Evolutionary conservation across 2,888 invertebrate genomes (phyloP).

Genomic region (Sycophila texana): DNA sequence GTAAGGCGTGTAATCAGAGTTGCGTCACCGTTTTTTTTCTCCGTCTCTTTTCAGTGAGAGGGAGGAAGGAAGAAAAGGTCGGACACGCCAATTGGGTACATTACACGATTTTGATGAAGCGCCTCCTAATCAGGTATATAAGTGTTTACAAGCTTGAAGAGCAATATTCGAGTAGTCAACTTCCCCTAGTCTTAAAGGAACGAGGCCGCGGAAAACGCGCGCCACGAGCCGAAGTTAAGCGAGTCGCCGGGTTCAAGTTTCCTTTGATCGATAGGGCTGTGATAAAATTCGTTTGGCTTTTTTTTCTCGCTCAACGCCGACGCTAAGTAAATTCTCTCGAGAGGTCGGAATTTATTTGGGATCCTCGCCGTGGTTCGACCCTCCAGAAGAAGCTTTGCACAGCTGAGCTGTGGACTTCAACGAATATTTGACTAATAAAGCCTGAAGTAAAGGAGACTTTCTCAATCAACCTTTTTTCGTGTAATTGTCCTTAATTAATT

Average conservation of each 20-base stretch:
- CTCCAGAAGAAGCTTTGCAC: no score
- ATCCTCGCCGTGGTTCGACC: neutral
- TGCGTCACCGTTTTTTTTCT: neutral
- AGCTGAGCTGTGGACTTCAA: neutral
- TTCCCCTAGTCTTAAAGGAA: neutral
- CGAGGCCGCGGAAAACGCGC: neutral
- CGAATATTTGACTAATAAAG: slow-evolving; percentile 5
- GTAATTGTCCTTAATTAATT: neutral
- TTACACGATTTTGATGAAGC: neutral
- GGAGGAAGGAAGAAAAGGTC: neutral
- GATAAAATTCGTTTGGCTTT: slow-evolving; percentile 41
- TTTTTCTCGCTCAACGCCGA: neutral
- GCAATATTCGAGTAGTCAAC: slow-evolving; percentile 22
- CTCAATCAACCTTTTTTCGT: neutral
- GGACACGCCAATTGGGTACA: neutral
- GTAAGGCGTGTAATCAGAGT: neutral
- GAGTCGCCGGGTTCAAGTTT: slow-evolving; percentile 14
- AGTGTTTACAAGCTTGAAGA: neutral
- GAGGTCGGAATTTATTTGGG: slow-evolving; percentile 10
- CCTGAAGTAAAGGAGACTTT: neutral
- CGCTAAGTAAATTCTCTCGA: slow-evolving; percentile 15
- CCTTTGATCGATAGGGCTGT: slow-evolving; percentile 44
- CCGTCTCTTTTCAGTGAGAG: neutral
- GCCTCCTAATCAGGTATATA: slow-evolving; percentile 2
- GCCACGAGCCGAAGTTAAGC: neutral